phyloP scores from a whole-genome alignment of 2,113 vertebrate genomes.

The Lanius ludovicianus region DNA sequence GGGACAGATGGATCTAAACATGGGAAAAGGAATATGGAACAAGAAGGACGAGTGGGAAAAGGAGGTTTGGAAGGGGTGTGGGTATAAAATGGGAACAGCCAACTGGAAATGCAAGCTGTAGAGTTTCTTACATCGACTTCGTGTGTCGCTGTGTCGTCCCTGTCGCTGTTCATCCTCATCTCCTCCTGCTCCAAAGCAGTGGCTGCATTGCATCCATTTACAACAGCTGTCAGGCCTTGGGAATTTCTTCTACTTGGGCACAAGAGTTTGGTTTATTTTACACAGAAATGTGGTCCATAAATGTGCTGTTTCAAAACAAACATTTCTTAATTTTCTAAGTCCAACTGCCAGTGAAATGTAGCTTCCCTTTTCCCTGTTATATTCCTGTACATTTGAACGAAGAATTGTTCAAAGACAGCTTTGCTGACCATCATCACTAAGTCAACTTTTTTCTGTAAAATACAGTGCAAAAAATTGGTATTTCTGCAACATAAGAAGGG shows the following conservation, averaged over 20 bases:
- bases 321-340: not conserved
- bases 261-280: not conserved
- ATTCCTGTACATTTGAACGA: not conserved
- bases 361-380: not conserved
- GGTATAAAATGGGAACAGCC: not conserved
- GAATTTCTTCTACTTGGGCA: not conserved
- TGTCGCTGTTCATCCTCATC: not conserved
- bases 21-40: not conserved
- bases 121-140: not conserved
- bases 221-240: not conserved
- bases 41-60: not conserved
- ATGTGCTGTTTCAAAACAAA: not conserved
- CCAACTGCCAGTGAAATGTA: constrained; percentile 5
- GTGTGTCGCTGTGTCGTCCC: accelerated
- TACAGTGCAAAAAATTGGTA: not conserved
- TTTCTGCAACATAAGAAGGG: not conserved
- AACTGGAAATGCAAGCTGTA: not conserved
- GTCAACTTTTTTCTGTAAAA: not conserved
- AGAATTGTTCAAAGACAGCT: not conserved
- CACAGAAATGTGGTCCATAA: not conserved
- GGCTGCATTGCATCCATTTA: not conserved
- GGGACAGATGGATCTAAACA: not conserved
- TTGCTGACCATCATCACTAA: not conserved
- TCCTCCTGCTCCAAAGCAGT: not conserved
- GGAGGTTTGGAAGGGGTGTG: not conserved